Evolutionary conservation across 2,888 invertebrate genomes (phyloP).

Genomic region (Zaprionus lineosus): DNA sequence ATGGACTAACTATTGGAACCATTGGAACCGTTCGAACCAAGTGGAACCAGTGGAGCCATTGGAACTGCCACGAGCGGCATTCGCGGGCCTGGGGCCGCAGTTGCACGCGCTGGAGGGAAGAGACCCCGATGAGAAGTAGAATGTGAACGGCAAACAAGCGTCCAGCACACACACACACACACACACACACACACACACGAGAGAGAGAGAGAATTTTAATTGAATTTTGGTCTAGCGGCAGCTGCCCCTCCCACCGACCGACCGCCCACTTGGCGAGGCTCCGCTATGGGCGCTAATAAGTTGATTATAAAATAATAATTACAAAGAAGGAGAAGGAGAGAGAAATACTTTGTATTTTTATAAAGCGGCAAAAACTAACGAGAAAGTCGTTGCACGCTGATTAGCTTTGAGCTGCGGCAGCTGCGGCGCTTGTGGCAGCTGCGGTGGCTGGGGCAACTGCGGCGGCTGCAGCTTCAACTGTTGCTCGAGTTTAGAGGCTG

Average conservation of each 20-base stretch:
- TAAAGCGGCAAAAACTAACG: slow-evolving; percentile 44
- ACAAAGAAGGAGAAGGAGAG: slow-evolving; percentile 38
- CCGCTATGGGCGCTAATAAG: slow-evolving; percentile 60
- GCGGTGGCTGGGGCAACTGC: slow-evolving; percentile 31
- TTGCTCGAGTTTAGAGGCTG: slow-evolving; percentile 10
- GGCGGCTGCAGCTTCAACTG: slow-evolving; percentile 32
- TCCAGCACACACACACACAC: too few relatives aligned
- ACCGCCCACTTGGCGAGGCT: slow-evolving; percentile 16
- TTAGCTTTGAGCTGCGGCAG: slow-evolving; percentile 67
- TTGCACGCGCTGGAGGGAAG: slow-evolving; percentile 5
- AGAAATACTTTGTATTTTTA: slow-evolving; percentile 15
- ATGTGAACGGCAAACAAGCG: slow-evolving; percentile 54
- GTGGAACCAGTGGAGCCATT: too few relatives aligned
- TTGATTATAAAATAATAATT: slow-evolving; percentile 76
- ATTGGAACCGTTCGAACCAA: too few relatives aligned
- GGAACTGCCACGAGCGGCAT: too few relatives aligned
- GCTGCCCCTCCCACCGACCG: not conserved
- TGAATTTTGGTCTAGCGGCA: slow-evolving; percentile 55
- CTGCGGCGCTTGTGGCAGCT: slow-evolving; percentile 1
- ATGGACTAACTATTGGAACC: slow-evolving; percentile 29
- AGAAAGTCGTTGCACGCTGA: slow-evolving; percentile 76
- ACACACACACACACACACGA: slow-evolving; percentile 26
- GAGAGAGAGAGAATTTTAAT: slow-evolving; percentile 63
- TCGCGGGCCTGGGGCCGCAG: not conserved
- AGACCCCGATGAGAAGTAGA: slow-evolving; percentile 71